Evolutionary conservation across 2,797 vertebrate genomes (phyloP), one percentile per base, ranked within the genome.

Genomic region (Onychomys torridus): DNA sequence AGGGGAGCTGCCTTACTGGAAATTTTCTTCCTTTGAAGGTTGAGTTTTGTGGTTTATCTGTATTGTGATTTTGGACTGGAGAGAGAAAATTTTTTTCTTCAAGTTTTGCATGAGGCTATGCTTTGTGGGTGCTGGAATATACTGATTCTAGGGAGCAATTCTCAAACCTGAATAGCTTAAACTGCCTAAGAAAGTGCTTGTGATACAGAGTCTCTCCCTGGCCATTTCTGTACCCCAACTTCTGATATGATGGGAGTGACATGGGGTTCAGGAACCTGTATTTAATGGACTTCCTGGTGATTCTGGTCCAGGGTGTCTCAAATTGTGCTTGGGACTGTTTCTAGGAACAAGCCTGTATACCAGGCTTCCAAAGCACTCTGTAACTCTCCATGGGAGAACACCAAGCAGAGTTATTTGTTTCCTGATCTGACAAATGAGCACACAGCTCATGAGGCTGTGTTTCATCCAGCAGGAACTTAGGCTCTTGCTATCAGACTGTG

Each of bases 21-120:
- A 84, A 75, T 85, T 71, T 82, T 90, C 77, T 85, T 43, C 46
- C 49, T 94, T 61, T 87, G 86, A 76, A 75, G 77, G 34, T 63
- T 79, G 82, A 82, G 79, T 91, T 96, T 90, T 87, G 59, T 7
- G 32, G n/a, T 77, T 97, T 83, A 67, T 97, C 43, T 90, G n/a
- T 85, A 12, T 83, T 93, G 65, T 69, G 40, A 71, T 93, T 93
- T 67, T 90, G 63, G 55, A 91, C 67, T 90, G 63, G 55, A 75
- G 49, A 94, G 57, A 84, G 13, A 91, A 59, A 40, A 67, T 78
- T 89, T 92, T 49, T 96, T 90, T 87, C 91, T 84, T 93, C 59
- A 90, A 69, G 21, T 69, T 81, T 82, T 61, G 77, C 6, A 57
- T 0, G 6, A 92, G 49, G 40, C 12, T 87, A 21, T 87, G 34